Conservation (phyloP, 2,797 vertebrate species). For the Esox lucius region DNA sequence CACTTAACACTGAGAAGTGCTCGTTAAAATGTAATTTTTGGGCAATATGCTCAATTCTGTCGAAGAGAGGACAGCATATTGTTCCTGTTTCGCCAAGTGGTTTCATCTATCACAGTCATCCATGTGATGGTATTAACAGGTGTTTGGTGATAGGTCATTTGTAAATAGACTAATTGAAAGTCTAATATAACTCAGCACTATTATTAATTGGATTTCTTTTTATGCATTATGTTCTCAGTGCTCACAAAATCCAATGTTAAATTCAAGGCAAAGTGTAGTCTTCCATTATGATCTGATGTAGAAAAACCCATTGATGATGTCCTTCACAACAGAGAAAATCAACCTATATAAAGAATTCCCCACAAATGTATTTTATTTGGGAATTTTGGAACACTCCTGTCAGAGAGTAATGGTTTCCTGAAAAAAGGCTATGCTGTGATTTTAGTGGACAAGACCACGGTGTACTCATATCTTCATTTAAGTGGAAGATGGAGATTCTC, state of each 20-base stretch:
- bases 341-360: too few relatives aligned
- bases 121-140: slow-evolving; percentile 65
- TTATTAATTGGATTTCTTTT: background rate
- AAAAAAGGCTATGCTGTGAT: background rate
- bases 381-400: background rate
- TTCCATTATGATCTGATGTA: background rate
- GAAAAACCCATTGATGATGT: background rate
- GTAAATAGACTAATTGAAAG: slow-evolving; percentile 54
- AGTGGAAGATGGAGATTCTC: background rate
- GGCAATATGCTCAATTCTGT: slow-evolving; percentile 67
- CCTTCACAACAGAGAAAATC: too few relatives aligned
- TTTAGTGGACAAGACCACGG: background rate
- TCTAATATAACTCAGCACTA: slow-evolving; percentile 35
- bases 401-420: background rate
- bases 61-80: slow-evolving; percentile 61
- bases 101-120: slow-evolving; percentile 64
- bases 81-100: slow-evolving; percentile 61
- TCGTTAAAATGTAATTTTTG: slow-evolving; percentile 80
- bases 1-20: slow-evolving; percentile 67
- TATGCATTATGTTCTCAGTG: background rate
- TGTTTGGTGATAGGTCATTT: slow-evolving; percentile 69
- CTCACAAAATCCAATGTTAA: background rate
- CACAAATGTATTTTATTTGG: too few relatives aligned
- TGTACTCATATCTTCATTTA: background rate
- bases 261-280: background rate